Base-by-base conservation (phyloP, 2,888 invertebrate species). In the Trissolcus japonicus region DNA sequence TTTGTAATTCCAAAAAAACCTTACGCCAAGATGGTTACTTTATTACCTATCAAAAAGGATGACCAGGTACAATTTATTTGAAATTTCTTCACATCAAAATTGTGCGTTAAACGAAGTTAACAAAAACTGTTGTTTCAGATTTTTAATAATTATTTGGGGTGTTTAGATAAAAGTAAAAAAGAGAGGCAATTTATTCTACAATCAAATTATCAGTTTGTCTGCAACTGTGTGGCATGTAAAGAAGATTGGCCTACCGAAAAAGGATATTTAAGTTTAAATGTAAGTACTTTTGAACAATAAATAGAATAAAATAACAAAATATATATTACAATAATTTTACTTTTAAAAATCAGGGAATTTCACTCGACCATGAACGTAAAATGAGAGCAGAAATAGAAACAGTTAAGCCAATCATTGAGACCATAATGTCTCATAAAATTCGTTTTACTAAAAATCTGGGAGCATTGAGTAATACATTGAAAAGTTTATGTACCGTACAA, bases 11-110 rank as follows among this genome's bases (percentile, higher is more conserved):
- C 89, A 66, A 91, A 90, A 82, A 87, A 78, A 80, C 87, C 86
- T 85, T 75, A 84, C 86, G 87, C 89, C 85, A 91, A 93, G 40
- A 79, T 92, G 9, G 88, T 90, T 71, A 93, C 94, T 6, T 86
- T 95, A 53, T 91, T 93, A 81, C 92, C 93, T 7, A 95, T 96
- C 76, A 90, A 91, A 80, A 92, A 92, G 82, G 94, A 94, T 61
- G 92, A 93, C 84, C 93, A 94, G 88, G 90, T 90, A 75, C 80
- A 29, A n/a, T 16, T 16, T 46, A 46, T 7, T 14, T 1, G 2
- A 35, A 0, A 35, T 7, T 11, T 11, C 16, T n/a, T 46, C 1
- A 14, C 7, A 2, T 46, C 6, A 16, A 46, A 46, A 14, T 25
- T 25, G 6, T 25, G 4, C 1, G 46, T 46, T 0, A 46, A 6